Evolutionary conservation across 2,113 vertebrate species (phyloP), one percentile per base, ranked within the genome.

Genomic region (Zingel zingel): DNA sequence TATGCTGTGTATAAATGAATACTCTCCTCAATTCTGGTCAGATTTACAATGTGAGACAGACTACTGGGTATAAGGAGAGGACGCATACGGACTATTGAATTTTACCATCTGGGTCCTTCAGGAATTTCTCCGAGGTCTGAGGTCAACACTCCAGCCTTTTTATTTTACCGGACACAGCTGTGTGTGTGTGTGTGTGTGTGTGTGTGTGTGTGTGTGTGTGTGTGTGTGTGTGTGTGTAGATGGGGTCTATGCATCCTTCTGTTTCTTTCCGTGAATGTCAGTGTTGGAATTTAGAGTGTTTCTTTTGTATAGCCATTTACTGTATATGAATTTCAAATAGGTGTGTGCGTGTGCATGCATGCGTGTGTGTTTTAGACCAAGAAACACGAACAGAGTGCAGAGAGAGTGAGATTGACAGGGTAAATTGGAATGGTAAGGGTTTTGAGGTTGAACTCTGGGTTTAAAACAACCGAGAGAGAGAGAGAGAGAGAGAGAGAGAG

Each of bases 361-460:
- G 50, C 4, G 13, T 61, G 36, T 25, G 83, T 81, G 66, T 86
- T 72, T 77, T 19, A 57, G 74, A 61, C 64, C 18, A 21, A 43
- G 51, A 45, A 61, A 53, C 53, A n/a, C 36, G 71, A 89, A 65
- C 45, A 65, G 70, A 90, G 75, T 58, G 53, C 62, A 74, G 27
- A 53, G 54, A 65, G 68, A 66, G 51, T 45, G 84, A 90, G 92
- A 93, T 91, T 94, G 93, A 91, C 88, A 87, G 86, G 66, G 61
- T 90, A 93, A 92, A 94, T 92, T 94, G 89, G 89, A 84, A 51
- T 70, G 81, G 79, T 82, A 63, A 70, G 79, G 71, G 72, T 84
- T 82, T 75, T 69, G 69, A 83, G 79, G 85, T 85, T 88, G 87
- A 88, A 90, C 67, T 84, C 67, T n/a, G 70, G 81, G 39, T 83